Evolutionary conservation across 2,113 vertebrate species (phyloP).

Genomic region (Gopherus flavomarginatus): DNA sequence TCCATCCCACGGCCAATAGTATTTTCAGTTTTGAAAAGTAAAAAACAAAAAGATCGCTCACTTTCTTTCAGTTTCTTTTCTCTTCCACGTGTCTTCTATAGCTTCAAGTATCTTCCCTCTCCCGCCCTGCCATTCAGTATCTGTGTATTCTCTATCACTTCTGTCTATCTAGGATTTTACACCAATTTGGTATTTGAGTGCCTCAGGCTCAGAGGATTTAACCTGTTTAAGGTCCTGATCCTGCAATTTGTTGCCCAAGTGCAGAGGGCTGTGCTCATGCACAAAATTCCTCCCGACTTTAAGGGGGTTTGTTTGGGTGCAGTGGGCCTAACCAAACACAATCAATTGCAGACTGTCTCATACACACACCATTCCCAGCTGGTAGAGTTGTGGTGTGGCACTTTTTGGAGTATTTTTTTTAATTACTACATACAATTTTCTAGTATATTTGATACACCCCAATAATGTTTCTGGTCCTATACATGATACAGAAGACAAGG

Average conservation of each 20-base stretch:
- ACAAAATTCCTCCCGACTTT: not conserved
- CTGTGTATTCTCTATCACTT: not conserved
- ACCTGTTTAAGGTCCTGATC: not conserved
- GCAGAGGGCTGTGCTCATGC: not conserved
- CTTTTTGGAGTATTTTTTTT: not conserved
- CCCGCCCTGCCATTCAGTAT: not conserved
- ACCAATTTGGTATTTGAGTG: not conserved
- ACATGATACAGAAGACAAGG: not conserved
- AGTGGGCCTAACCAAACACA: fast-evolving
- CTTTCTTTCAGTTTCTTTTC: not conserved
- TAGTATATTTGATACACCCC: fast-evolving
- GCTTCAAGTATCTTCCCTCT: not conserved
- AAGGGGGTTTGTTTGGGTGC: not conserved
- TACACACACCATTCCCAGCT: not conserved
- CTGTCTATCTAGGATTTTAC: not conserved
- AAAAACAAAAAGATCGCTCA: not conserved
- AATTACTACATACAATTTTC: not conserved
- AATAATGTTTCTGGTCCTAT: fast-evolving
- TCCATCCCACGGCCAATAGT: not conserved
- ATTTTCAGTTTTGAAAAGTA: not conserved
- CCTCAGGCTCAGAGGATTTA: not conserved
- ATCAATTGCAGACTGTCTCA: not conserved
- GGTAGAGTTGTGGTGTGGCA: not conserved
- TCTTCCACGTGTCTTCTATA: not conserved
- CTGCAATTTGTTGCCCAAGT: not conserved